Percentiles rank a stretch among this genome's conserved stretches.
phyloP scores from a whole-genome alignment of 2,888 invertebrate genomes.

The Drosophila helvetica region DNA sequence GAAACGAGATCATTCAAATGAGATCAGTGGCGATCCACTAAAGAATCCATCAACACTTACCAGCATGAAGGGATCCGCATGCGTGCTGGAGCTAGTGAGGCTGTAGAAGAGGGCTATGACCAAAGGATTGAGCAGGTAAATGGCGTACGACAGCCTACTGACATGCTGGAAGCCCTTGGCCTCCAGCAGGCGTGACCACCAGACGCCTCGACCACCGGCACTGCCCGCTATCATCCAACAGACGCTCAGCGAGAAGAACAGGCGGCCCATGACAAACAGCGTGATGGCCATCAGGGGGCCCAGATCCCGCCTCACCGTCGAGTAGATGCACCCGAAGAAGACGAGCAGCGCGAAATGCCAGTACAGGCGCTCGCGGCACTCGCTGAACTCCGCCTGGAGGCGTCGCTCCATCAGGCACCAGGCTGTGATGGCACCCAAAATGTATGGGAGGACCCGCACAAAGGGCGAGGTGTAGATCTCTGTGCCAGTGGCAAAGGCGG shows the following conservation, averaged over 20 bases:
- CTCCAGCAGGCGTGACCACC: constrained; percentile 83
- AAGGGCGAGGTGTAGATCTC: constrained; percentile 85
- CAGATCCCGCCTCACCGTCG: constrained; percentile 83
- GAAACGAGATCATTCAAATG: background rate
- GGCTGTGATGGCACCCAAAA: constrained; percentile 84
- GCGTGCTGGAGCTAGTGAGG: constrained; percentile 80
- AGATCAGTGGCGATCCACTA: background rate
- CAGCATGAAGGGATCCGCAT: constrained; percentile 83
- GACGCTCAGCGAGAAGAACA: constrained; percentile 85
- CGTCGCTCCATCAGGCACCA: constrained; percentile 82
- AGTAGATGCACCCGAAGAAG: constrained; percentile 82
- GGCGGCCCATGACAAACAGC: constrained; percentile 85
- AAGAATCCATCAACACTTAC: constrained; percentile 56
- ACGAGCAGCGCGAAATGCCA: constrained; percentile 81
- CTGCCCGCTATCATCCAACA: constrained; percentile 86
- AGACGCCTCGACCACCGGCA: constrained; percentile 84
- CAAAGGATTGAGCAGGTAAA: constrained; percentile 86
- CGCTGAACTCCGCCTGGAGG: constrained; percentile 63
- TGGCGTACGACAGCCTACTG: constrained; percentile 86
- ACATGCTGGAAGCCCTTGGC: constrained; percentile 83
- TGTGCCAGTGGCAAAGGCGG: constrained; percentile 82
- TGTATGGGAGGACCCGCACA: constrained; percentile 85
- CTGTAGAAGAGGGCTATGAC: constrained; percentile 85
- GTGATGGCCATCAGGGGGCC: constrained; percentile 84
- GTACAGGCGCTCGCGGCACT: constrained; percentile 71